These are phyloP conservation scores for Atopsyche davidsoni DNA, from an alignment of 1,140 invertebrate species.

Conservation along the genomic window DNA sequence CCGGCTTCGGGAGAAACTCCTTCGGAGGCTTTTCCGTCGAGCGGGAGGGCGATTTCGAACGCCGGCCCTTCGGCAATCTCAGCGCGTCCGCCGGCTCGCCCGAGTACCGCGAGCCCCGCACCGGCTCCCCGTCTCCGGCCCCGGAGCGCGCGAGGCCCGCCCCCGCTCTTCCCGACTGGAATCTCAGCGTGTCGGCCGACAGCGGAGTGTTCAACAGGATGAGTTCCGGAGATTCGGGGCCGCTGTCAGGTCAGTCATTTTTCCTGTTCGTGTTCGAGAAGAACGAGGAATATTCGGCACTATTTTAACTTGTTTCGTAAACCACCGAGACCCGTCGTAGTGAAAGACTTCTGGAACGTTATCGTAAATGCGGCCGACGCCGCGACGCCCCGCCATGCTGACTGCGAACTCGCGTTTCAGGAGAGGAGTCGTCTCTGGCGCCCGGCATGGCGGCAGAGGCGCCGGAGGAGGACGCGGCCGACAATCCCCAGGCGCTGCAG, in stretches of 20 bases:
- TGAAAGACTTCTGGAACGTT: not conserved
- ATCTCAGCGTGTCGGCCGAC: slow-evolving; percentile 48
- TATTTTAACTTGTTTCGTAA: no score
- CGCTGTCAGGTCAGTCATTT: slow-evolving; percentile 43
- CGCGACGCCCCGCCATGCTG: no score
- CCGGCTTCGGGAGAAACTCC: slow-evolving; percentile 31
- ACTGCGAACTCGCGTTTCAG: no score
- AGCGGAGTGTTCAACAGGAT: slow-evolving; percentile 52
- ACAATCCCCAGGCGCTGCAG: slow-evolving; percentile 33
- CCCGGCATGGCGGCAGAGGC: not conserved
- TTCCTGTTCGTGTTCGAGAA: no score
- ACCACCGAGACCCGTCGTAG: no score
- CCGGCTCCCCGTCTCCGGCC: slow-evolving; percentile 3
- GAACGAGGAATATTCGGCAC: no score
- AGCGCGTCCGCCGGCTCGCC: slow-evolving; percentile 11
- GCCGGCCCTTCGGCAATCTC: no score
- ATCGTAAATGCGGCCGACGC: no score
- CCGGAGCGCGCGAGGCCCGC: slow-evolving; percentile 2
- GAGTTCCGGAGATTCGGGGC: slow-evolving; percentile 50
- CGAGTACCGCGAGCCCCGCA: slow-evolving; percentile 4
- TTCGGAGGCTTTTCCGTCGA: slow-evolving; percentile 3
- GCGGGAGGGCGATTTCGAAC: slow-evolving; percentile 13
- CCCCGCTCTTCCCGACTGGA: slow-evolving; percentile 34
- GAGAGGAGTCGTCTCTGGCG: no score
- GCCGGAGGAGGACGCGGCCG: slow-evolving; percentile 26